Conservation (phyloP, 37 sponge, comb jelly and placozoan species). For the Halisarca cf. caerulea region DNA sequence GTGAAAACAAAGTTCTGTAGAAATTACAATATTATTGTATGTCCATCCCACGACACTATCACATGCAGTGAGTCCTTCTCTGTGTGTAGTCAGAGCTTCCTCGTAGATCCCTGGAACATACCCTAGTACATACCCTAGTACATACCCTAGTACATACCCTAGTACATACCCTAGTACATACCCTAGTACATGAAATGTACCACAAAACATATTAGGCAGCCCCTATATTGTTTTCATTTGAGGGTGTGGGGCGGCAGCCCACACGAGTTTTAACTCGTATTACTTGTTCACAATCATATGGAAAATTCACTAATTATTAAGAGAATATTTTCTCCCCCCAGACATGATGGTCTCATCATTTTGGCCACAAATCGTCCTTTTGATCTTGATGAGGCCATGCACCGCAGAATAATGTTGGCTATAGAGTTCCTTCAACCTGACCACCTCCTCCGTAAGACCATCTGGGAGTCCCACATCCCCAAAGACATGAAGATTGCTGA, state of each 20-base stretch:
- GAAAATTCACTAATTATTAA: neutral
- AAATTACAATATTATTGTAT: no score
- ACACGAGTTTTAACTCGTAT: neutral
- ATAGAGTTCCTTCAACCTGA: conserved; percentile 89
- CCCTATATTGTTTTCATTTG: neutral
- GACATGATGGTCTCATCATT: conserved; percentile 88
- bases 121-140: neutral
- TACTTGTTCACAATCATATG: neutral
- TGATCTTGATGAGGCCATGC: conserved; percentile 91
- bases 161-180: neutral
- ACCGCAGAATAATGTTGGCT: conserved; percentile 78
- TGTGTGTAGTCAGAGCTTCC: no score
- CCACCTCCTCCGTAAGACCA: conserved; percentile 77
- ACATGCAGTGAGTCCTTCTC: no score
- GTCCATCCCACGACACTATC: no score
- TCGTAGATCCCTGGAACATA: no score
- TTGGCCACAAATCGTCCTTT: conserved; percentile 88
- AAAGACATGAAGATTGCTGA: conserved; percentile 67
- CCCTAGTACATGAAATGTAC: no score
- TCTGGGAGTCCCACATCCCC: conserved; percentile 85
- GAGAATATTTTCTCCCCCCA: conserved; percentile 6
- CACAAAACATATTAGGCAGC: no score
- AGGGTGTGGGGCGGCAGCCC: neutral
- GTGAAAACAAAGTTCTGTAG: no score
- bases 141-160: neutral